Base-by-base conservation (phyloP, 2,888 invertebrate species). In the Nephrocerus scutellatus region DNA sequence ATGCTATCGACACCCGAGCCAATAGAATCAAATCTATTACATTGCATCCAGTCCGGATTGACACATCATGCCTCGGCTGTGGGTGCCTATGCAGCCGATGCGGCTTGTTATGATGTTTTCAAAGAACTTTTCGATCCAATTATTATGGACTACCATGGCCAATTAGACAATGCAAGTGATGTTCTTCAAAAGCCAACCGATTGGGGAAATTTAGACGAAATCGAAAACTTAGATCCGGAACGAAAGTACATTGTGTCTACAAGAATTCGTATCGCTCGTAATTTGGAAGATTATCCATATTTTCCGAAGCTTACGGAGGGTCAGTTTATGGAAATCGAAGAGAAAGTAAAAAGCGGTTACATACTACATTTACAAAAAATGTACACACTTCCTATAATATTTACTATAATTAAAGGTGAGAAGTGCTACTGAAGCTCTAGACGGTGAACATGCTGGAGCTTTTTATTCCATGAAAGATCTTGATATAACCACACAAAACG, bases 81-180 rank as follows among this genome's bases (percentile, higher is more conserved):
- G 36, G 82, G 81, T 32, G 57, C 77, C 31, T 81, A 79, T 59
- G 81, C 81, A 1, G 74, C 79, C 6, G 82, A 83, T 63, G 72
- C 77, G 2, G 77, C 81, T 43, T 69, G 75, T 12, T 83, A 82
- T 65, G 71, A 72, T 30, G 63, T 73, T 14, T 83, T 80, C 56
- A 68, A 67, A 30, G 71, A 72, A 29, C 66, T 84, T 19, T 80
- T 83, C 57, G 75, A 82, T 63, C 78, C 79, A 24, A 72, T 82
- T 54, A 80, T 83, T 62, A 72, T 73, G 47, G 78, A 79, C 45
- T 80, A 78, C 62, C 80, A 82, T 57, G 71, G 65, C 6, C 57
- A 57, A 35, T 20, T 48, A 35, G 59, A 59, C 1, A 55, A 53
- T 33, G 58, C 59, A 2, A 44, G 40, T n/a, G 76, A 76, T 40